Evolutionary conservation across 2,797 vertebrate genomes (phyloP), one percentile per base, ranked within the genome.

Genomic region (Cossypha heuglini): DNA sequence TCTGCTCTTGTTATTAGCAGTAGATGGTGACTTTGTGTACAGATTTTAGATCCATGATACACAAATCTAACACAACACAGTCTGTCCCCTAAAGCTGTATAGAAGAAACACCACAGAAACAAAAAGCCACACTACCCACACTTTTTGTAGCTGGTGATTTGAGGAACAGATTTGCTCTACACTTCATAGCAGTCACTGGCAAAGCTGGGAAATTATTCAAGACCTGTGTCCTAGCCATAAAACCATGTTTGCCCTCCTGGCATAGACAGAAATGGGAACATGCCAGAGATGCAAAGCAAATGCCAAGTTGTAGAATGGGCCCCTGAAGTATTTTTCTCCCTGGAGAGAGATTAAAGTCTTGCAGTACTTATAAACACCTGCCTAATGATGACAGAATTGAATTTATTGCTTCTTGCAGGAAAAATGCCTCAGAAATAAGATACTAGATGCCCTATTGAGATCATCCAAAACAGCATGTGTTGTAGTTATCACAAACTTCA

Each of bases 381-480:
- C 91, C 81, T 93, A 93, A 97, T 69, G 94, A 96, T 38, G 91
- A 95, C 94, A 96, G 92, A 92, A 91, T n/a, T 78, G 16, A 89
- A 97, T 96, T 96, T 95, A 97, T 71, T 91, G 69, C 92, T 93
- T 91, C 87, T 91, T 89, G 92, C 35, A 85, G 88, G 51, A 96
- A 96, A 96, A 96, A 97, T 91, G 54, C 72, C 68, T 92, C 91
- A 93, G 95, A 97, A 97, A 95, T 88, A 94, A 96, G 95, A 96
- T 83, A 95, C 85, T 72, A 77, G 82, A 80, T 22, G 4, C 88
- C 54, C 66, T 75, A 33, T 4, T 90, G 92, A 94, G 84, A 93
- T 92, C 84, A 96, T 91, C 89, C 91, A 86, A 91, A 94, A 48
- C 1, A 93, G 46, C 86, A 92, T 12, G 16, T 93, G 68, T 72